Evolutionary conservation across 2,113 vertebrate genomes (phyloP), one percentile per base, ranked within the genome.

Genomic region (Daboia siamensis): DNA sequence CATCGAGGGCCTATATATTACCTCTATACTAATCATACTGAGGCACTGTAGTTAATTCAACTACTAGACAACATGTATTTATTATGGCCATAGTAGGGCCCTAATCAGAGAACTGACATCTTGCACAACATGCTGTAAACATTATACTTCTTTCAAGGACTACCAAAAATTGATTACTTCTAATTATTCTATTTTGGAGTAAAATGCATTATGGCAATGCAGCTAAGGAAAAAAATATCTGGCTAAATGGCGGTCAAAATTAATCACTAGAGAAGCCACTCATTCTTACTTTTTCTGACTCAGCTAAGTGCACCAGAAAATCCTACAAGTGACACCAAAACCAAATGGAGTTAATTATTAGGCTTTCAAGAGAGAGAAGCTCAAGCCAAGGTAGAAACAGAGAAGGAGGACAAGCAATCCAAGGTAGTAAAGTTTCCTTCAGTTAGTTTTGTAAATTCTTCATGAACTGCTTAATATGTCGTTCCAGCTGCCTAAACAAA

Each of bases 371-470:
- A 1, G 44, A n/a, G 39, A 44, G 21, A 91, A n/a, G n/a, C 56
- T 46, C 20, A 46, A 21, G 3, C 11, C 7, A 5, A 10, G 0
- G 3, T 48, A 0, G 1, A 39, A 7, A 24, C 59, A 64, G 13
- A 26, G 24, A 57, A 57, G 86, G 48, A 0, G 0, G 20, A 26
- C 54, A 92, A 55, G 0, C 0, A 89, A 61, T 2, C 12, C 59
- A 55, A 1, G 33, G 12, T 2, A 23, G 88, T 23, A 89, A 92
- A 89, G 94, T 69, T 80, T 59, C 59, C 20, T 52, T 59, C 12
- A 74, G n/a, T 44, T n/a, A 88, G 26, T 33, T 92, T 48, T 86
- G 54, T 26, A 24, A 92, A 69, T 84, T 93, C 64, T 54, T 89
- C 29, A 26, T 11, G 54, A 88, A 48, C 59, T 52, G n/a, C 51